Conservation (phyloP, 2,888 invertebrate genomes). For the Drosophila formosana region DNA sequence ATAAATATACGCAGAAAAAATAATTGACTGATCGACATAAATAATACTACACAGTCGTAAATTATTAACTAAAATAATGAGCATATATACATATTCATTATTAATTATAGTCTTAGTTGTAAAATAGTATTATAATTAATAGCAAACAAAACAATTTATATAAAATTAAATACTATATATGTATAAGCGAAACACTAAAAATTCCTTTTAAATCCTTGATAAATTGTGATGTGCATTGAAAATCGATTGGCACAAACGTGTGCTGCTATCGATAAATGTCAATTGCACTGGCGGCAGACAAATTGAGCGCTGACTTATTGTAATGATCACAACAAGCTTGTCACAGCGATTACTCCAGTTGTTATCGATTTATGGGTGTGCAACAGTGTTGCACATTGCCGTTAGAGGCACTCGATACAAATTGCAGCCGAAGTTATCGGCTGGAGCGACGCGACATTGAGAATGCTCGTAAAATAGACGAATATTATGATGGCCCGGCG, state of each 20-base stretch:
- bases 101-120: no score
- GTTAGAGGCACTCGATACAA: neutral
- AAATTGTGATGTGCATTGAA: no score
- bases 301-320: neutral
- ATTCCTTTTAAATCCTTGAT: no score
- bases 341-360: neutral
- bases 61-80: no score
- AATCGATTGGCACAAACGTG: neutral
- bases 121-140: no score
- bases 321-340: slow-evolving; percentile 1
- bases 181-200: no score
- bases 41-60: no score
- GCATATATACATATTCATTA: no score
- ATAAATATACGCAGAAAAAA: no score
- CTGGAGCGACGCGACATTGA: neutral
- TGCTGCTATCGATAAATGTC: slow-evolving; percentile 4
- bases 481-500: neutral
- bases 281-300: neutral
- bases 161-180: no score
- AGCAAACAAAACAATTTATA: no score
- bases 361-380: neutral
- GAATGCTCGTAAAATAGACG: neutral
- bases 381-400: slow-evolving; percentile 2
- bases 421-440: neutral
- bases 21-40: no score